Evolutionary conservation across 1,140 invertebrate species (phyloP), one percentile per base, ranked within the genome.

Genomic region (Halictus rubicundus): DNA sequence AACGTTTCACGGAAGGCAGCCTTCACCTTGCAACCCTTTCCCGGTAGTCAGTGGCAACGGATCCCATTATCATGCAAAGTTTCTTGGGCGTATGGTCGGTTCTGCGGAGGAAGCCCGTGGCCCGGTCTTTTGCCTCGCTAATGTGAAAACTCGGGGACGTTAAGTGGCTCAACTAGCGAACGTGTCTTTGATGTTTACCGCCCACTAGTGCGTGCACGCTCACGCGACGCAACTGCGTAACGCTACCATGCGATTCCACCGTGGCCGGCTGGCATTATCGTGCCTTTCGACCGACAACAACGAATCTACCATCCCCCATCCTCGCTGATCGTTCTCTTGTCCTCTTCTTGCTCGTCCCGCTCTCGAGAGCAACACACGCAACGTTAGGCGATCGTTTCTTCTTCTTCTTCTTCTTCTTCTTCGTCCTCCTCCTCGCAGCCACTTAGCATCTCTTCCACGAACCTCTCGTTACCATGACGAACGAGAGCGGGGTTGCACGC

Each of bases 141-240:
- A 92, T 92, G 89, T 88, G 90, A 89, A 92, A 91, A 91, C 91
- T 90, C 85, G 84, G 72, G 87, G 83, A 87, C 87, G 84, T 91
- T 92, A 92, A 92, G 90, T 92, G 90, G 89, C 89, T 91, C 86
- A 92, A 91, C 90, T 92, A 90, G 89, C 84, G 69, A 86, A 79
- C 84, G 85, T 76, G 71, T 84, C 90, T 92, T 92, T 92, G 91
- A 92, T 89, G 85, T 82, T 76, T 78, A 86, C 89, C 86, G 90
- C 90, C 78, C 68, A 80, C 82, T 69, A 71, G 54, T 76, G 80
- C 82, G 80, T 82, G 80, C 82, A 75, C 73, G 66, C 84, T 83
- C 88, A 74, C 73, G 82, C 86, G 76, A 87, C 85, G 79, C 85
- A 87, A 87, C 86, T 81, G 73, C 75, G 85, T 83, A 86, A 86